Conservation (phyloP, 2,113 vertebrate genomes). For the Clarias macrocephalus region DNA sequence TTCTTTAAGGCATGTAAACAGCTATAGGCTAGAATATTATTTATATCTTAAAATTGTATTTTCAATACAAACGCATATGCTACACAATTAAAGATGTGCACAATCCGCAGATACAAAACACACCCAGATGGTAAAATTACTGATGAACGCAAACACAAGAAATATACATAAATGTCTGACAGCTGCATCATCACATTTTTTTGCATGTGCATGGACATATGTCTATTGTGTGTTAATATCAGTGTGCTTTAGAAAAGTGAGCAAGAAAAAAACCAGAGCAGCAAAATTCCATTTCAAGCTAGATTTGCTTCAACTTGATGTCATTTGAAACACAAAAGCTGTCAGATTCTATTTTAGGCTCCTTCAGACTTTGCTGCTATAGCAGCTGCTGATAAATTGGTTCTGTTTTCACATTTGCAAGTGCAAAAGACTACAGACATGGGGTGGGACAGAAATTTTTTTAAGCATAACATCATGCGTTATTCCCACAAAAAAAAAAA, state of each 20-base stretch:
- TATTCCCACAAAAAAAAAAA: constrained; percentile 49
- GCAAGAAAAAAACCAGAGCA: not conserved
- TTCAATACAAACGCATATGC: not conserved
- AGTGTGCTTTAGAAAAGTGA: not conserved
- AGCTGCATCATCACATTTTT: not conserved
- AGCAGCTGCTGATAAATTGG: constrained; percentile 55
- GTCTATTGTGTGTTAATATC: not conserved
- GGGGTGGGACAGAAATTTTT: constrained; percentile 56
- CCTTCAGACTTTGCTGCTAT: constrained; percentile 53
- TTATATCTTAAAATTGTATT: not conserved
- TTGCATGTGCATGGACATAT: constrained; percentile 2
- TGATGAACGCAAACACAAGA: not conserved
- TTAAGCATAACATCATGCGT: constrained; percentile 58
- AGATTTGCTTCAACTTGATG: constrained; percentile 69
- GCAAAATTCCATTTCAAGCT: constrained; percentile 65
- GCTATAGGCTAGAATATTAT: not conserved
- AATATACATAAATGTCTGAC: not conserved
- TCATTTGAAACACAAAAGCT: constrained; percentile 65
- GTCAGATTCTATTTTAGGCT: constrained; percentile 65
- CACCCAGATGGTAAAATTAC: constrained; percentile 11
- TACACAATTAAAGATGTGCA: constrained; percentile 40
- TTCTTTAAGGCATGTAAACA: not conserved
- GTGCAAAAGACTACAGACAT: constrained; percentile 42
- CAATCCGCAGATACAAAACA: not conserved
- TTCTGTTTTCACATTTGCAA: constrained; percentile 49